Evolutionary conservation across 2,113 vertebrate species (phyloP).

Genomic region (Cheirogaleus medius): DNA sequence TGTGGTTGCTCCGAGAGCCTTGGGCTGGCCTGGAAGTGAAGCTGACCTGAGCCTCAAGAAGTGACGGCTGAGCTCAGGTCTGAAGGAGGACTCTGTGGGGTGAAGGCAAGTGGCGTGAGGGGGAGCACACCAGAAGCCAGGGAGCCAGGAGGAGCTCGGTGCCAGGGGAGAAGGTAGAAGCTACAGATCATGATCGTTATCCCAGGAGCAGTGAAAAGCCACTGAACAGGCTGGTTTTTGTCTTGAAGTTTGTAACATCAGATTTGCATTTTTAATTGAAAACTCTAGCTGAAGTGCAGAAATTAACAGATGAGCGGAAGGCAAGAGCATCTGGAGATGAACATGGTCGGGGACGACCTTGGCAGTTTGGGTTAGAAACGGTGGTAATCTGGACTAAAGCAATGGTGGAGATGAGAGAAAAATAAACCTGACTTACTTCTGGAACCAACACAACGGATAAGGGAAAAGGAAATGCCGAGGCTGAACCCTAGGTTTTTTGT

Average conservation of each 20-base stretch:
- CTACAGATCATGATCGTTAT: not conserved
- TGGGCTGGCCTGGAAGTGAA: not conserved
- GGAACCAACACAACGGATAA: not conserved
- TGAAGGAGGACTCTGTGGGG: not conserved
- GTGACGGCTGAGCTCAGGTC: not conserved
- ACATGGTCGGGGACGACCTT: not conserved
- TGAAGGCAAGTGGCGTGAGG: not conserved
- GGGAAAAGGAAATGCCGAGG: not conserved
- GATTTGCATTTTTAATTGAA: not conserved
- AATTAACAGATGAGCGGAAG: not conserved
- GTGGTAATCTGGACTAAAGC: not conserved
- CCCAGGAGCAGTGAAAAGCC: not conserved
- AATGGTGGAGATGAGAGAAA: not conserved
- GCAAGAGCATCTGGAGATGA: too few species aligned
- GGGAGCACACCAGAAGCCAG: not conserved
- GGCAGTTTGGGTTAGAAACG: not conserved
- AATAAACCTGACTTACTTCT: too few species aligned
- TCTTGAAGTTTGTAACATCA: not conserved
- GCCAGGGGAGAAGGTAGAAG: rapidly evolving
- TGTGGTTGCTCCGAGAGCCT: not conserved
- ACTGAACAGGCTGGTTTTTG: not conserved
- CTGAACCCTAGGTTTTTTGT: not conserved
- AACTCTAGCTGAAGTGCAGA: not conserved
- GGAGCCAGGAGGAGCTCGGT: not conserved
- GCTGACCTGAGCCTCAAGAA: not conserved